Evolutionary conservation across 2,113 vertebrate genomes (phyloP).

Genomic region (Amazona vittata): DNA sequence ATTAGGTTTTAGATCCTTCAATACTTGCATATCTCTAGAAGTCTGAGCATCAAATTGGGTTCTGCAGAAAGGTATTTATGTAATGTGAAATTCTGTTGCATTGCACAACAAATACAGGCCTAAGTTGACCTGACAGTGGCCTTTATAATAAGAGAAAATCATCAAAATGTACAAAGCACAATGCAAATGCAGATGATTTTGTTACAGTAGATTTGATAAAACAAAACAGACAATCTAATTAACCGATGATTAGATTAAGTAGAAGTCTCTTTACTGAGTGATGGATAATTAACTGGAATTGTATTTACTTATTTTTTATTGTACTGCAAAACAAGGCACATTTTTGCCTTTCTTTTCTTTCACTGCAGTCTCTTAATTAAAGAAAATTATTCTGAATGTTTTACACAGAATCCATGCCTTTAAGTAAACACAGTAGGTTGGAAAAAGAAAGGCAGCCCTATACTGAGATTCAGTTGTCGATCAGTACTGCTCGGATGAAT

Average conservation of each 20-base stretch:
- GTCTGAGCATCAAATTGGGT: neutral
- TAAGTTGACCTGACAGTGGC: constrained; percentile 32
- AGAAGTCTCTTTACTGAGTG: constrained; percentile 67
- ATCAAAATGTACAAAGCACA: constrained; percentile 60
- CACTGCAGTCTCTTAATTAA: constrained; percentile 55
- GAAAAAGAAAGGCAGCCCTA: neutral
- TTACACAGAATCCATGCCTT: neutral
- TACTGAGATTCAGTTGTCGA: neutral
- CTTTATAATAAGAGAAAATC: constrained; percentile 54
- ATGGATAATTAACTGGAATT: constrained; percentile 70
- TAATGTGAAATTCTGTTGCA: neutral
- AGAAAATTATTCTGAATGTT: neutral
- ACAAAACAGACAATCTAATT: constrained; percentile 76
- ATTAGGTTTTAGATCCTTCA: neutral
- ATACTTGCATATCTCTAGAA: neutral
- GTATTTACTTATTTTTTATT: constrained; percentile 64
- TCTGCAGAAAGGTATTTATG: neutral
- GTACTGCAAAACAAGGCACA: constrained; percentile 37
- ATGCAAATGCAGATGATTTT: constrained; percentile 65
- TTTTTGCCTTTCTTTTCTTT: constrained; percentile 62
- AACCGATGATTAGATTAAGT: constrained; percentile 71
- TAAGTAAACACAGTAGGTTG: neutral
- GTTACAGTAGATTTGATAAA: constrained; percentile 71
- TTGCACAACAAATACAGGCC: neutral
- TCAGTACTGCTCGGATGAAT: constrained; percentile 8